A percentile compares a stretch with the other conserved stretches of the same genome.
phyloP scores from a whole-genome alignment of 1,140 invertebrate species.

The Drosophila novamexicana region DNA sequence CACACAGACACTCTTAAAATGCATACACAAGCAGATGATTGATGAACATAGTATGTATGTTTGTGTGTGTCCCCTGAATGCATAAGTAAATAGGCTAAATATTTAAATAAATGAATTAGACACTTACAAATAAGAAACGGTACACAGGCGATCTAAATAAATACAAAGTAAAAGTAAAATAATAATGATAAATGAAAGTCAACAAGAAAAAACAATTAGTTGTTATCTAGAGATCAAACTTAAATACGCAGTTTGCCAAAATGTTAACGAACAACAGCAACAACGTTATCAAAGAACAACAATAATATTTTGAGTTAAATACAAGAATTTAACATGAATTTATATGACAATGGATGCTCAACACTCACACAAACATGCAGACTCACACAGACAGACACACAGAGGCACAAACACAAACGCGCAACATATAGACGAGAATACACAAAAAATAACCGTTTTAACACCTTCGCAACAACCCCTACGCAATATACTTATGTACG shows the following conservation, averaged over 20 bases:
- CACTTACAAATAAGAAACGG: constrained; percentile 33
- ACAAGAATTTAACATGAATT: constrained; percentile 28
- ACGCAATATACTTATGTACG: constrained; percentile 23
- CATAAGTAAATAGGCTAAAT: constrained; percentile 30
- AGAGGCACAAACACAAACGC: constrained; percentile 2
- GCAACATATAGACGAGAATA: constrained; percentile 1
- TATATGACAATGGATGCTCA: constrained; percentile 18
- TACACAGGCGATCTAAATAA: constrained; percentile 38
- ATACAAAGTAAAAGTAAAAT: constrained; percentile 1
- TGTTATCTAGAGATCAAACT: constrained; percentile 43
- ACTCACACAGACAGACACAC: constrained; percentile 4
- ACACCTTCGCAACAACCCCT: constrained; percentile 17
- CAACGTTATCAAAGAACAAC: constrained; percentile 7
- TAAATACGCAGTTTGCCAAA: constrained; percentile 20
- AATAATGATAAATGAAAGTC: neutral
- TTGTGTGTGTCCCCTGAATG: constrained; percentile 13
- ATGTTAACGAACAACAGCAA: constrained; percentile 8
- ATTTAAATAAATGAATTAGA: constrained; percentile 42
- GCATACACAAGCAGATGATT: neutral
- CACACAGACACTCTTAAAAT: constrained; percentile 2
- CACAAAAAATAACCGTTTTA: neutral
- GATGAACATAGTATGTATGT: constrained; percentile 10
- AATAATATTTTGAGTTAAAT: constrained; percentile 26
- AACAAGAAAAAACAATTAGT: constrained; percentile 19
- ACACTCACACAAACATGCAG: constrained; percentile 2